Base-by-base conservation (phyloP, 2,888 invertebrate genomes). In the Sphecodes monilicornis region DNA sequence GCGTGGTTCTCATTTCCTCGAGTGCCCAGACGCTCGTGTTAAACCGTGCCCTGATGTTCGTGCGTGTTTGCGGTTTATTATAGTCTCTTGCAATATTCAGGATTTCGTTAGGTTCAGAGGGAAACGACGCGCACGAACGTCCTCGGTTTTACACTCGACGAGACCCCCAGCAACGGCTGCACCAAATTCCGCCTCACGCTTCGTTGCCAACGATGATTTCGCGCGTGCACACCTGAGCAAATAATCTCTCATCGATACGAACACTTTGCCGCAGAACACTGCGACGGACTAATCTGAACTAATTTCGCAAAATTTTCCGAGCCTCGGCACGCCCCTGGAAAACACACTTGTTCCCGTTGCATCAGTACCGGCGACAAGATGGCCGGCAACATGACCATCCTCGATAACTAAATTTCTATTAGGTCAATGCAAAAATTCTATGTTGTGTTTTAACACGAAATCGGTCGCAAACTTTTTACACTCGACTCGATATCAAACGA, bases 1-100 rank as follows among this genome's bases (percentile, higher is more conserved):
- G 22, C 29, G 18, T 36, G 41, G 50, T 66, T 78, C 41, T 66
- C 71, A 13, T 74, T 39, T 73, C 60, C 74, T 64, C 75, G 81
- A 80, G 72, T 75, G 70, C 43, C 57, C 64, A n/a, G n/a, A n/a
- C n/a, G 70, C 69, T 70, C 70, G 54, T 64, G 64, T 26, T 18
- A 26, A 57, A 57, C 57, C 70, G 26, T 41, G 57, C 43, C 29
- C n/a, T 5, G 66, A 54, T 32, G 10, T 8, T 76, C 13, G 1
- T 13, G 26, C 57, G 36, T 39, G 29, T n/a, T 26, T 3, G 18
- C n/a, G 26, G 57, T 11, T 50, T n/a, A 3, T 50, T n/a, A 3
- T 6, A 22, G 10, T 3, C n/a, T 50, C 26, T 13, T 11, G 57
- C 26, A 13, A 13, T 29, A 26, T 32, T 64, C 16, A 64, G 2